These are phyloP conservation scores for Axinella damicornis DNA, from an alignment of 37 sponge, comb jelly and placozoan genomes.

Conservation along the genomic window DNA sequence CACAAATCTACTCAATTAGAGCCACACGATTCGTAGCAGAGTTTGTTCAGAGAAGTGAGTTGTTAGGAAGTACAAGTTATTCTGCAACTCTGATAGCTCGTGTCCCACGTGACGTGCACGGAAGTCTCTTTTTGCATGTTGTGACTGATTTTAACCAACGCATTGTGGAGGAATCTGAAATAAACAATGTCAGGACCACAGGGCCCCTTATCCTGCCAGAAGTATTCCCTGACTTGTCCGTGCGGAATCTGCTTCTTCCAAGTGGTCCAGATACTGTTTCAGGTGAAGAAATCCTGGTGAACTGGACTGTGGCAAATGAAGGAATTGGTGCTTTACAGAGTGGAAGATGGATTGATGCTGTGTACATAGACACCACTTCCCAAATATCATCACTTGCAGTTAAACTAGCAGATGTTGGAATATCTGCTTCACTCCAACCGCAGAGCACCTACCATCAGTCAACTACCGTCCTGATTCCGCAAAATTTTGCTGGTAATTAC, in stretches of 20 bases:
- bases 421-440: no score
- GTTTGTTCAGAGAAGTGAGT: background rate
- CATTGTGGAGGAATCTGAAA: constrained; percentile 16
- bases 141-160: constrained; percentile 8
- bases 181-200: background rate
- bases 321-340: no score
- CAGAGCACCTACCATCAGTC: background rate
- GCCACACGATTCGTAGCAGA: background rate
- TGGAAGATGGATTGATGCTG: background rate
- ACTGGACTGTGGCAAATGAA: constrained; percentile 30
- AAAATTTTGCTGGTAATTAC: background rate
- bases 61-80: background rate
- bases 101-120: background rate
- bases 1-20: background rate
- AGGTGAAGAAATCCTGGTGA: background rate
- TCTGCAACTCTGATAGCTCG: background rate
- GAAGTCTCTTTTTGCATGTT: constrained; percentile 13
- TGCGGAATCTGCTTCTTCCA: background rate
- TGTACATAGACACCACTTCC: background rate
- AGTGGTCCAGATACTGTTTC: background rate
- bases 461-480: background rate
- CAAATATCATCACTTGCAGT: background rate
- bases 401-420: no score
- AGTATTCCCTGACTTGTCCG: constrained; percentile 11
- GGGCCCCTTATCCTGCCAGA: constrained; percentile 19